Base-by-base conservation (phyloP, 1,140 invertebrate genomes). In the Achroia grisella region DNA sequence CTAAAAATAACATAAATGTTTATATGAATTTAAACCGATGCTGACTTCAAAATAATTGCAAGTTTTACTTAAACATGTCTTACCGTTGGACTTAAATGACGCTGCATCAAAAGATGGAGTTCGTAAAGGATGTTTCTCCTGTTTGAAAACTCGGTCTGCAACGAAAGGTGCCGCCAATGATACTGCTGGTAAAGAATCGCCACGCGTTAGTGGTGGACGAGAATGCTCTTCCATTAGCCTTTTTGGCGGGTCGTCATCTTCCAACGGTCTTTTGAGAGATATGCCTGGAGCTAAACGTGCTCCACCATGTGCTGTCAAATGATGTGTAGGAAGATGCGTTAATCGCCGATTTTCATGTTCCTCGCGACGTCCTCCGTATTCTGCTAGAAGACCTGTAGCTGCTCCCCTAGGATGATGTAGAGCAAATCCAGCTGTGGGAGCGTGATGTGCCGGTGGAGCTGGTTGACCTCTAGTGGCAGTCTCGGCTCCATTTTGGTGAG, bases 81-180 rank as follows among this genome's bases (percentile, higher is more conserved):
- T 82, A 95, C 93, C 92, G 75, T 93, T 94, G 27, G 91, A 88
- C 87, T 96, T 96, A 80, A 94, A 95, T 14, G 90, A 89, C 1
- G 93, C 92, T 29, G 93, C 91, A 80, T 98, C 97, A 77, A 98
- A 98, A 14, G 95, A 97, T n/a, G 97, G 93, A 30, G 96, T 93
- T 35, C 96, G 89, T 1, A 95, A 89, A 12, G 95, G 93, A 79
- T 97, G 95, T 82, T 97, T 97, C 62, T 97, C 96, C 68, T 95
- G 93, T 74, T 93, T 94, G 75, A 92, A 91, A 10, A 87, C 88
- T n/a, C 93, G 86, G 31, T 94, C 93, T 23, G 90, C 88, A 0
- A 90, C 91, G 73, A 94, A 95, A 32, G 91, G 91, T 14, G 92
- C 91, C 10, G 91, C 90, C 13, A 93, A 75, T 15, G 91, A 92